Evolutionary conservation across 2,888 invertebrate genomes (phyloP), one percentile per base, ranked within the genome.

Genomic region (Ectropis crepuscularia): DNA sequence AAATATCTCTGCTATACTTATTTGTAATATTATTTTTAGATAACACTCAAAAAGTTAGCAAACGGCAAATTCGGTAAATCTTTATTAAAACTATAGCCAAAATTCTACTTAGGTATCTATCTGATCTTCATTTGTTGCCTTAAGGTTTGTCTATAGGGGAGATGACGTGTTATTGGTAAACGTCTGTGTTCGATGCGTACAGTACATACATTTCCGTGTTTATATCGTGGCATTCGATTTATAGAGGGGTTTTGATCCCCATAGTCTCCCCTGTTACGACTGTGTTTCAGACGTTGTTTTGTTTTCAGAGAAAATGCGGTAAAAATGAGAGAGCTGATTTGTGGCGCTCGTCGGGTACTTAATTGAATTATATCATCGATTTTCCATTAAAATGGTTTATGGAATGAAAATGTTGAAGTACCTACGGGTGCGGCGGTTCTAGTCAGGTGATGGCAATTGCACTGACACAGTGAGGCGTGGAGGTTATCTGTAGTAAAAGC

Each of bases 361-460:
- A 91, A 92, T 90, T 91, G 89, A 90, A 92, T 92, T 91, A 92
- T 90, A 86, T 85, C 89, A 91, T 92, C 88, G 92, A 92, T 92
- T 92, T 92, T 87, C 91, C 90, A 91, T 92, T 92, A 91, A 91
- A 90, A 90, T 90, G 91, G 79, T 92, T 92, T 90, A 90, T 90
- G 91, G 90, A 87, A 86, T 88, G 88, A 87, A 90, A 89, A 88
- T 88, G 89, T 87, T 82, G 85, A 87, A 88, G 86, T 84, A 80
- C n/a, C n/a, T n/a, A n/a, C 85, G 81, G 88, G 89, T 79, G 86
- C 85, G 86, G 88, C 84, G 78, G 70, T 75, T 73, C 76, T 77
- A 70, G 61, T 72, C 68, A 74, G 76, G 58, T 54, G 51, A 50
- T 57, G 9, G 48, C 28, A 39, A 55, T 55, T 47, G 55, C 55